Base-by-base conservation (phyloP, 2,113 vertebrate genomes). In the Craseonycteris thonglongyai region DNA sequence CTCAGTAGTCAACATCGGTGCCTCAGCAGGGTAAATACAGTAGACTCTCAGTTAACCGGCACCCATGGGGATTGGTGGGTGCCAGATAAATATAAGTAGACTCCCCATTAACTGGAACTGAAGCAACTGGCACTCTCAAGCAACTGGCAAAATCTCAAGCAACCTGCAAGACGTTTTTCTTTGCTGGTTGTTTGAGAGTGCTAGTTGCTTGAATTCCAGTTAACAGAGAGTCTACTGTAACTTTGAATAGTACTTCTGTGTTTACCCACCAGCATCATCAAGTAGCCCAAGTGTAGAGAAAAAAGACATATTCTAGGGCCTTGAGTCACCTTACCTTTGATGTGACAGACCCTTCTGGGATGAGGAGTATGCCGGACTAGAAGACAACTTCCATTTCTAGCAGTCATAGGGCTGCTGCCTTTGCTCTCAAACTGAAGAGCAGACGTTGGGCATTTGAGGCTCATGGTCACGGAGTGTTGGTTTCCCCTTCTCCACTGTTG, bases 351-450 rank as follows among this genome's bases (percentile, higher is more conserved):
- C 72, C 96, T 96, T 83, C 95, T 95, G 33, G 98, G 97, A 59
- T 98, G 98, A 45, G 98, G 98, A 1, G 90, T 65, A 8, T 98
- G 97, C 54, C 98, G 97, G 85, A 95, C 96, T 18, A 66, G 74
- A 86, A 96, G 96, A 69, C 79, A 97, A 5, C 7, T 78, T 69
- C 9, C 71, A 13, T 6, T 87, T 49, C 76, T 63, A 6, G 22
- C 1, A 30, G 13, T 28, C 33, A 49, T 33, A 7, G 47, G 49
- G 49, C 45, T 91, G 49, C 45, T 91, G 74, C 75, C 15, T 86
- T 88, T 89, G 84, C 26, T 30, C 51, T 91, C 88, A 10, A 80
- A 56, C 19, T 22, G 28, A 75, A 66, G 54, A 35, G 95, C 28
- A 5, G 88, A 74, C 2, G 3, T 2, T 0, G 69, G 35, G 12